Percentiles rank a stretch among this genome's conserved stretches.
These are phyloP conservation scores for Siphamia tubifer DNA, from an alignment of 2,113 vertebrate genomes.

Conservation along the genomic window DNA sequence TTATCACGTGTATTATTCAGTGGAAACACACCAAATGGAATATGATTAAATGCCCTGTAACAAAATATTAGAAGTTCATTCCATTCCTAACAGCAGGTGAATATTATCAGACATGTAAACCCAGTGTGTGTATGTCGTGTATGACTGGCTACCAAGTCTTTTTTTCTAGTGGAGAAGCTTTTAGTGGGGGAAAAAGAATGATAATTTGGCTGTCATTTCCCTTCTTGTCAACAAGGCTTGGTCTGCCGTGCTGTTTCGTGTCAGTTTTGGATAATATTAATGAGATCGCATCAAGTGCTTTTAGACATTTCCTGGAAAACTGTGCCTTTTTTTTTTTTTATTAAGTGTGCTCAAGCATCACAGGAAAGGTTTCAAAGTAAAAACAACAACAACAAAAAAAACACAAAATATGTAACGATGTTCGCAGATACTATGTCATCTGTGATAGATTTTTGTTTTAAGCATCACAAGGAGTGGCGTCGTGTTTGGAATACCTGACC, in stretches of 20 bases:
- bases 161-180: too few relatives aligned
- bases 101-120: too few relatives aligned
- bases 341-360: not conserved
- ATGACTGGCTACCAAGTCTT: too few relatives aligned
- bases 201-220: slow-evolving; percentile 22
- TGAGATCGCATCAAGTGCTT: not conserved
- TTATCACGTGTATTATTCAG: too few relatives aligned
- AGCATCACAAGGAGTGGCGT: slow-evolving; percentile 12
- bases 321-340: not conserved
- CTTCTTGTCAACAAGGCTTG: not conserved
- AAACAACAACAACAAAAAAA: not conserved
- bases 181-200: not conserved
- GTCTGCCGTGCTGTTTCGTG: slow-evolving; percentile 10
- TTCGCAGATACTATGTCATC: not conserved
- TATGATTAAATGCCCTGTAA: too few relatives aligned
- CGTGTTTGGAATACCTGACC: slow-evolving; percentile 37
- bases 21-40: too few relatives aligned
- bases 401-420: too few relatives aligned
- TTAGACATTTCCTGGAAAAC: not conserved
- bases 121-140: too few relatives aligned
- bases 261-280: not conserved
- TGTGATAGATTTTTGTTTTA: not conserved
- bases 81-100: too few relatives aligned
- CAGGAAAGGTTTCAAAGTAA: too few relatives aligned
- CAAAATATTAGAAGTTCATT: too few relatives aligned